Evolutionary conservation across 2,113 vertebrate genomes (phyloP).

Genomic region (Penelope pileata): DNA sequence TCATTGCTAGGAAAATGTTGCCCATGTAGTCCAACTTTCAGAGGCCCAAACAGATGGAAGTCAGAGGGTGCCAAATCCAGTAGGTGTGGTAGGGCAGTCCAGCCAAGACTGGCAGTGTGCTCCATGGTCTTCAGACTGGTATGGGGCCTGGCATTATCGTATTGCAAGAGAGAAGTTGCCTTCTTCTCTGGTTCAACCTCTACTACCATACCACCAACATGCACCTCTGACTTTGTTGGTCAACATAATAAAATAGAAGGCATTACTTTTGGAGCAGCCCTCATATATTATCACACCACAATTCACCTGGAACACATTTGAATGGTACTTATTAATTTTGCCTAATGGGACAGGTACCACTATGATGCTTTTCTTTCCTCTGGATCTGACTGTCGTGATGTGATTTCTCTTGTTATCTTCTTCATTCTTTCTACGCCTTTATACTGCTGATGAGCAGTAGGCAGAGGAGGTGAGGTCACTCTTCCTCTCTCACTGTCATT

Average conservation of each 20-base stretch:
- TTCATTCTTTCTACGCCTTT: background rate
- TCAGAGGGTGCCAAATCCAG: background rate
- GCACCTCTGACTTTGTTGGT: too few relatives aligned
- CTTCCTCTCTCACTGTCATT: background rate
- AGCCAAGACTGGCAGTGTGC: background rate
- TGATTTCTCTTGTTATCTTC: background rate
- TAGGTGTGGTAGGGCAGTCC: background rate
- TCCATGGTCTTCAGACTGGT: background rate
- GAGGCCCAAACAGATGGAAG: background rate
- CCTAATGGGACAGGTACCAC: background rate
- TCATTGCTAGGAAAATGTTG: background rate
- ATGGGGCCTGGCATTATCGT: background rate
- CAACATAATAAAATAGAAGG: too few relatives aligned
- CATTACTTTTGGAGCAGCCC: too few relatives aligned
- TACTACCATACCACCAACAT: too few relatives aligned
- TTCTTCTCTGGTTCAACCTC: background rate
- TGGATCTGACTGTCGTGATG: background rate
- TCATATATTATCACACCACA: background rate
- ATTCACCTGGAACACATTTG: background rate
- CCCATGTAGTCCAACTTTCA: too few relatives aligned
- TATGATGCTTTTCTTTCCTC: background rate
- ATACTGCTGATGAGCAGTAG: conserved; percentile 12
- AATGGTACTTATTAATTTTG: conserved; percentile 7
- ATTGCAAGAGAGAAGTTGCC: background rate
- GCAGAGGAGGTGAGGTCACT: conserved; percentile 22